Base-by-base conservation (phyloP, 2,888 invertebrate species). In the Trissoscelio sp. region DNA sequence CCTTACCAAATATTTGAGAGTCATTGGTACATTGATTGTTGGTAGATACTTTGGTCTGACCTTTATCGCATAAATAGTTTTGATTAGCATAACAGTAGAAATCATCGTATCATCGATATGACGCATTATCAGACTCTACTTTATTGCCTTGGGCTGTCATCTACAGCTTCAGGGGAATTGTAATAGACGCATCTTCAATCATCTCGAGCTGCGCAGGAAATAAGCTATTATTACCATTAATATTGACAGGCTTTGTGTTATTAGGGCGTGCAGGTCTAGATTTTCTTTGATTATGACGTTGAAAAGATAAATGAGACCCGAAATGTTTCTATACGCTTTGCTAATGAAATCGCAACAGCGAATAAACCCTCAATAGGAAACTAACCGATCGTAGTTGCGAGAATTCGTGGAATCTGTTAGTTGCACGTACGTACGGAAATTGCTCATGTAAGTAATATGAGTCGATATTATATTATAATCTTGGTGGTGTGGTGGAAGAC, bases 31-130 rank as follows among this genome's bases (percentile, higher is more conserved):
- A 44, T 44, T 20, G 16, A 62, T 46, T 18, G 16, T 18, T 34
- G 24, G 37, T 31, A 14, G n/a, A 3, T 39, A 53, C 12, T 53
- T 31, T 16, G 31, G 11, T 4, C 14, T 42, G 14, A 12, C 11
- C 48, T 3, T 66, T 64, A 22, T 48, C 48, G 39, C 34, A 39
- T 51, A 14, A 44, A 74, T 48, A 42, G 3, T 3, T 11, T 20
- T 53, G 83, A 89, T 90, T 88, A 88, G 85, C 89, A 88, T 89
- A 86, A 89, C 86, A 87, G 84, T 86, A 72, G 85, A 85, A 87
- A 87, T 86, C 86, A 85, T 82, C 86, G 77, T 64, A 84, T 87
- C 87, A 88, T 87, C 79, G 4, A 53, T 57, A 64, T 62, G 48
- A 70, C 58, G 67, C 70, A 75, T 77, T 70, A 70, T 5, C 16